Base-by-base conservation (phyloP, 1,140 invertebrate species). In the Zaprionus vittiger region DNA sequence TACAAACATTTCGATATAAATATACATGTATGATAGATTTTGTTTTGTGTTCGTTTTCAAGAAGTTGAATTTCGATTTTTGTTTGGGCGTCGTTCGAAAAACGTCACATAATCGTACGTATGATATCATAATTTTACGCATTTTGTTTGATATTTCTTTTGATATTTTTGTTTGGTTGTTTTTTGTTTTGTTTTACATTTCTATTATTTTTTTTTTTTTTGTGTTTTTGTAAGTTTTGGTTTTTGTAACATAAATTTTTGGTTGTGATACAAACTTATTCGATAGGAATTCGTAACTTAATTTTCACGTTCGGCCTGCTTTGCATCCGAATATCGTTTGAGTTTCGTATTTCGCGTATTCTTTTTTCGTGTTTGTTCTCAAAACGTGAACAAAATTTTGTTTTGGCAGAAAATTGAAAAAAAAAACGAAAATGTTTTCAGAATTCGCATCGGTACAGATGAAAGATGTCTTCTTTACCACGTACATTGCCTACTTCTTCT, bases 31-130 rank as follows among this genome's bases (percentile, higher is more conserved):
- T 81, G 47, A 49, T 81, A 63, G 37, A 71, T 72, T 78, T 77
- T 64, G 68, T 65, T 81, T 80, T 85, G 69, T 73, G 64, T 74
- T 80, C 64, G 71, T 82, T 93, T 92, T 91, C 96, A 96, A 97
- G 97, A 97, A 97, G 97, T 97, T 97, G 97, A 97, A 96, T 96
- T 96, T 97, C 96, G 92, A 97, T 97, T 97, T 96, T 97, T 96
- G 96, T 96, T 96, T 96, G 96, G 92, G 92, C 91, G 91, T 92
- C 79, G 91, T 92, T 92, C 89, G 87, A 92, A 92, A 92, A 91
- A 79, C 86, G 81, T 91, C 86, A 64, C 82, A 86, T 81, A 87
- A 83, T 90, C 85, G 82, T 87, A 87, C 79, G 85, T 90, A 72
- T 79, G 60, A 74, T 80, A 73, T 77, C 66, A 63, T 52, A 49